Base-by-base conservation (phyloP, 2,888 invertebrate species). In the Chrysolina oricalcia region DNA sequence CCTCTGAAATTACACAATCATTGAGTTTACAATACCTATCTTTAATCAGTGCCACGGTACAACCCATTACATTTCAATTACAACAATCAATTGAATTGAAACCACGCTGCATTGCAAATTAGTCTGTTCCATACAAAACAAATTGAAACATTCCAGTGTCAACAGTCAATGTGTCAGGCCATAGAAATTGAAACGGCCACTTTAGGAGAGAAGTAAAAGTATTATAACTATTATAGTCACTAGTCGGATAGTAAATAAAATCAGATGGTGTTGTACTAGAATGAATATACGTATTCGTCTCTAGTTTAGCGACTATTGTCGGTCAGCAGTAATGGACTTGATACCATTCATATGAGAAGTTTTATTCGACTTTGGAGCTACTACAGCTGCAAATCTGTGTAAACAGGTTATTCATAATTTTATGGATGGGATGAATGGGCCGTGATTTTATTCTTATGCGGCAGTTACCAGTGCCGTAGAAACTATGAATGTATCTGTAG, bases 131-230 rank as follows among this genome's bases (percentile, higher is more conserved):
- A 59, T 59, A 59, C 59, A 15, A 27, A 43, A 62, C 70, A 48
- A 59, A 72, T 53, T 53, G 62, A 48, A 62, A 50, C 43, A 62
- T 73, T 68, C 17, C 27, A 65, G 69, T 75, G 75, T 75, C 75
- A 75, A 73, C 69, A 72, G 73, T 76, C 74, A 75, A 75, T 76
- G 77, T 78, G 78, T 76, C 77, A 78, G 79, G 78, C 76, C 80
- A 77, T 73, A 78, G 82, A 82, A 82, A 82, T 76, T 78, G 81
- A 81, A 82, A 81, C 73, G 76, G 9, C 53, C 17, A 68, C 40
- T 68, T 40, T 9, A 27, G 15, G 19, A 43, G 27, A 73, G 53
- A 10, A 70, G 70, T 70, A 77, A 75, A 79, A 79, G 78, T 79
- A 72, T 80, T 72, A 74, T 72, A n/a, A n/a, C 2, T n/a, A n/a